Percentiles rank a stretch among this genome's conserved stretches.
phyloP scores from a whole-genome alignment of 2,797 vertebrate species.

The Channa striata region DNA sequence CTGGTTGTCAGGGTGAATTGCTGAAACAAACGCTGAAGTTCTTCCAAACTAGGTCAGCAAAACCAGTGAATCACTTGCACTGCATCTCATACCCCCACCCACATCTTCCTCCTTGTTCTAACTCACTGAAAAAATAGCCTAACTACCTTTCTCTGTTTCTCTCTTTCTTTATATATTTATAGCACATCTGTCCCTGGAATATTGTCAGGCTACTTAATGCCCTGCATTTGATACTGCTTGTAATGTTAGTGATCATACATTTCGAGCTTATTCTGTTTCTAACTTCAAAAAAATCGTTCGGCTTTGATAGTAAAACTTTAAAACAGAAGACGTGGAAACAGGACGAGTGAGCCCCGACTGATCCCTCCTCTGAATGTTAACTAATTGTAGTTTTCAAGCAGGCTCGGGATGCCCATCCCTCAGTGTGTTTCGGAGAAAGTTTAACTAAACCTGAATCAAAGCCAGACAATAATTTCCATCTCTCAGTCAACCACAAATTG shows the following conservation, averaged over 20 bases:
- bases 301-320: slow-evolving; percentile 6
- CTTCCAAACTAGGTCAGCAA: slow-evolving; percentile 65
- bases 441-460: slow-evolving; percentile 50
- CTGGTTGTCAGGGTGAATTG: slow-evolving; percentile 67
- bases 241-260: neutral
- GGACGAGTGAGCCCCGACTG: neutral
- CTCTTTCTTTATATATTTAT: slow-evolving; percentile 48
- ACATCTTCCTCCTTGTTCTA: slow-evolving; percentile 57
- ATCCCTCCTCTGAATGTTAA: slow-evolving; percentile 13
- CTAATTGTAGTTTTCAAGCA: slow-evolving; percentile 17
- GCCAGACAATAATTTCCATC: slow-evolving; percentile 52
- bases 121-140: slow-evolving; percentile 55
- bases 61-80: slow-evolving; percentile 63
- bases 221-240: slow-evolving; percentile 19
- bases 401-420: slow-evolving; percentile 10
- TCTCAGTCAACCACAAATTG: slow-evolving; percentile 49
- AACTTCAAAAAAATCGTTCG: slow-evolving; percentile 14
- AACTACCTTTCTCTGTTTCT: slow-evolving; percentile 53
- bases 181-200: slow-evolving; percentile 43
- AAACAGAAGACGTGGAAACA: neutral
- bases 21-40: slow-evolving; percentile 64
- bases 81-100: slow-evolving; percentile 54
- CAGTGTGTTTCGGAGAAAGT: slow-evolving; percentile 37
- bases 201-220: slow-evolving; percentile 24
- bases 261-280: slow-evolving; percentile 15